Evolutionary conservation across 2,797 vertebrate species (phyloP), one percentile per base, ranked within the genome.

Genomic region (Acanthis flammea): DNA sequence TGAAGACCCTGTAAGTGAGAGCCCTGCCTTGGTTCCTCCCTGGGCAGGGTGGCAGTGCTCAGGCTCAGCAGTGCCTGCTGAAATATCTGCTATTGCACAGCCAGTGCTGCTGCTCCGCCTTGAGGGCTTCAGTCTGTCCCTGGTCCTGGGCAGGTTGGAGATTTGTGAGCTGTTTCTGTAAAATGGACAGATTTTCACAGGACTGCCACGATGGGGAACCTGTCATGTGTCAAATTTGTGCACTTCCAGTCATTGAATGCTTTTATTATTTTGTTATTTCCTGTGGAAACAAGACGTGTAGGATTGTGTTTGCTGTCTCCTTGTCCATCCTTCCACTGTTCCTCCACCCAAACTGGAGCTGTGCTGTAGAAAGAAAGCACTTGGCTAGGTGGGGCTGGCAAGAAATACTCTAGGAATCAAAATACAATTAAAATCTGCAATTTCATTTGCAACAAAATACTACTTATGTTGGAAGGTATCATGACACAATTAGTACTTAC

Each of bases 1-100:
- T 99, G 7, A 99, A 99, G 97, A 99, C 99, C 5, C 92, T 99
- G 99, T 99, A 92, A 99, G 99, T 98, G 35, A 39, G 31, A 53
- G 14, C 28, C 12, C 23, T 31, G 58, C 18, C 37, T 39, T 15
- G 33, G 22, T 7, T 70, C n/a, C 21, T 25, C 73, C 33, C 12
- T 17, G 10, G 8, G 24, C 10, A 53, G 60, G 28, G 23, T 39
- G 73, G 21, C 13, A 27, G 21, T 4, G 42, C 67, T 89, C n/a
- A 44, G 55, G 13, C 8, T 33, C 51, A 72, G 50, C 42, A 28
- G 2, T 31, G 48, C 48, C 39, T 70, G 62, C 76, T 90, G 1
- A 44, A 73, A 13, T 65, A 44, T 0, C 76, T 79, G 19, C 21
- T 30, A 5, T 4, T 37, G 4, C 31, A 31, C 54, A 67, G 4